Conservation (phyloP, 2,113 vertebrate genomes). For the Gasterosteus nipponicus region DNA sequence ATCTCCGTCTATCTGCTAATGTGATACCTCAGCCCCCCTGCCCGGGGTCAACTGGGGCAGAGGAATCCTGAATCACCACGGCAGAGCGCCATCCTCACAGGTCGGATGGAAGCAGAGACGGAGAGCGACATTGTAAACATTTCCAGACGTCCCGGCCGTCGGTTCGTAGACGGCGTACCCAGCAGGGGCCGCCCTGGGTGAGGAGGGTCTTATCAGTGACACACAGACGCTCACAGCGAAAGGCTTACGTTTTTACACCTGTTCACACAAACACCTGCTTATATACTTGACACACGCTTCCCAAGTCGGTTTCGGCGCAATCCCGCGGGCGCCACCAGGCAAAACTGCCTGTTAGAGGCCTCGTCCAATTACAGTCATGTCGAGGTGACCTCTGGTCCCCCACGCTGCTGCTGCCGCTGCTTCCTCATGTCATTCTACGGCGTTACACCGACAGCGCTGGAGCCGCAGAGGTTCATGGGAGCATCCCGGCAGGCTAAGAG, state of each 20-base stretch:
- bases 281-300: constrained; percentile 17
- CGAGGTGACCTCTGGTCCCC: constrained; percentile 55
- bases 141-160: constrained; percentile 8
- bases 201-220: constrained; percentile 7
- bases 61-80: neutral
- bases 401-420: constrained; percentile 15
- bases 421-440: constrained; percentile 58
- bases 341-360: constrained; percentile 33
- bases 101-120: constrained; percentile 3
- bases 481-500: constrained; percentile 52
- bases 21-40: neutral
- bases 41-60: neutral
- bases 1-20: constrained; percentile 10
- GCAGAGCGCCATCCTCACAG: neutral
- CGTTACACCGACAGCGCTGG: constrained; percentile 55
- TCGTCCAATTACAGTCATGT: constrained; percentile 68
- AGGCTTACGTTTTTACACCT: neutral
- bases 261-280: constrained; percentile 14
- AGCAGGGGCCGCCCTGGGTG: constrained; percentile 6
- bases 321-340: constrained; percentile 33
- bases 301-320: neutral
- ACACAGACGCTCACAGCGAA: constrained; percentile 12
- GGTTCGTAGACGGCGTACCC: neutral
- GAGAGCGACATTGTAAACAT: constrained; percentile 33
- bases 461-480: constrained; percentile 61